Conservation (phyloP, 1,140 invertebrate genomes). For the Tigriopus japonicus region DNA sequence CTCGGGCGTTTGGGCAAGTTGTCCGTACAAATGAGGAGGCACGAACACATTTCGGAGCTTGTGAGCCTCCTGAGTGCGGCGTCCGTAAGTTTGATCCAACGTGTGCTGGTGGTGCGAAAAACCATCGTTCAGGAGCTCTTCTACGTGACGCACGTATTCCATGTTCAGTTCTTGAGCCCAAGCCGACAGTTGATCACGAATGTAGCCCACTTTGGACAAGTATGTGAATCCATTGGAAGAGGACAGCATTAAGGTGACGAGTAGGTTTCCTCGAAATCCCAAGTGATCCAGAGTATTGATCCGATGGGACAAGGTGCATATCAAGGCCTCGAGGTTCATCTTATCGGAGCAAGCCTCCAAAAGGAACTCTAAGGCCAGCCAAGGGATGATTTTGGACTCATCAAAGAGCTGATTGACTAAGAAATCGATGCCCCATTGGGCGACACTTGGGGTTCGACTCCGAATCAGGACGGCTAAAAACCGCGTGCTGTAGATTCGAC, state of each 20-base stretch:
- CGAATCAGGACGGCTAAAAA: slow-evolving; percentile 66
- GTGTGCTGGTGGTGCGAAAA: slow-evolving; percentile 60
- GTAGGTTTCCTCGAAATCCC: not conserved
- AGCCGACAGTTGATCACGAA: not conserved
- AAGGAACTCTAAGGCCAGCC: slow-evolving; percentile 57
- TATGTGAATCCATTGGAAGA: slow-evolving; percentile 26
- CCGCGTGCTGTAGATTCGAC: slow-evolving; percentile 69
- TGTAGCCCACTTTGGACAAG: not conserved
- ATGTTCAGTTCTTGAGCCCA: slow-evolving; percentile 9
- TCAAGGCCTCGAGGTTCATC: slow-evolving; percentile 25
- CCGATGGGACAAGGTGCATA: not conserved
- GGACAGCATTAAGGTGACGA: slow-evolving; percentile 11
- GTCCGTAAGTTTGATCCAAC: slow-evolving; percentile 46
- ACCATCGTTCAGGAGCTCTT: slow-evolving; percentile 65
- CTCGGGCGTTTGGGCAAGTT: slow-evolving; percentile 53
- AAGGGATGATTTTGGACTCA: slow-evolving; percentile 46
- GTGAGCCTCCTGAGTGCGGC: slow-evolving; percentile 25
- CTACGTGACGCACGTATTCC: slow-evolving; percentile 68
- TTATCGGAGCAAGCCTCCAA: slow-evolving; percentile 77
- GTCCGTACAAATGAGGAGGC: slow-evolving; percentile 69
- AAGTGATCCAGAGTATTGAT: not conserved
- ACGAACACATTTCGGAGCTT: slow-evolving; percentile 41
- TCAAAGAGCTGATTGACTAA: slow-evolving; percentile 50
- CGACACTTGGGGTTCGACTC: slow-evolving; percentile 39
- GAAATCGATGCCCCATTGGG: slow-evolving; percentile 51